phyloP scores from a whole-genome alignment of 2,888 invertebrate species.

The Sminthurinus aureus region DNA sequence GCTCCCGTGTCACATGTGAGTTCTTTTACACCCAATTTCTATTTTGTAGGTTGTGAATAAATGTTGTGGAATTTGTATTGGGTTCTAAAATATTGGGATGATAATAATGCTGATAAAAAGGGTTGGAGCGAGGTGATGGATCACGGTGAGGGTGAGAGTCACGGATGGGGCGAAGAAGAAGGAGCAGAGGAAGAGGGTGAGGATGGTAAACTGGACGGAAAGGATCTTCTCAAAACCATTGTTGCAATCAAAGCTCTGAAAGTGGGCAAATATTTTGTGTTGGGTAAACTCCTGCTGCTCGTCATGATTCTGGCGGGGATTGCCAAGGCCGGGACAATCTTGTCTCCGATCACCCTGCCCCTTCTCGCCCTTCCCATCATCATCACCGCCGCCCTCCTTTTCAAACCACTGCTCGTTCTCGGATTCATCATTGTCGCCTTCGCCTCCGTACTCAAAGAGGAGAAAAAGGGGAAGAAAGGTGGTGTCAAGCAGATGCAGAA shows the following conservation, averaged over 20 bases:
- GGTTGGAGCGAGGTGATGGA: background rate
- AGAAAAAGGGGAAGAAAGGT: background rate
- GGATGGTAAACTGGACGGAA: background rate
- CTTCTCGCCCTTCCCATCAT: slow-evolving; percentile 1
- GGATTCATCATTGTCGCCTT: background rate
- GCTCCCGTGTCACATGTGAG: background rate
- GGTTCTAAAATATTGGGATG: background rate
- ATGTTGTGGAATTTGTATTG: background rate
- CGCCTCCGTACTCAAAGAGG: background rate
- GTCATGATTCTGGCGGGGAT: background rate
- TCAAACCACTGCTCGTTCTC: background rate
- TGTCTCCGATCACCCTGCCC: background rate
- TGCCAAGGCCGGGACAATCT: background rate
- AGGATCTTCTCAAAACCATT: background rate
- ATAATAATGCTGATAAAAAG: background rate
- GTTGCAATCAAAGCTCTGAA: background rate
- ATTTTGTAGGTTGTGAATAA: background rate
- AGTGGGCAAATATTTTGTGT: background rate
- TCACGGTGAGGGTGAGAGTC: background rate
- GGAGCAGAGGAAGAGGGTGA: background rate
- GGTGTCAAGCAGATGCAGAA: background rate
- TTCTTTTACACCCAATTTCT: too few relatives aligned
- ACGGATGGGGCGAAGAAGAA: background rate
- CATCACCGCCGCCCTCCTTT: background rate
- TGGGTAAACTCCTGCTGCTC: background rate